Conservation (phyloP, 2,888 invertebrate species). For the Ashinkailepas kermadecensis region DNA sequence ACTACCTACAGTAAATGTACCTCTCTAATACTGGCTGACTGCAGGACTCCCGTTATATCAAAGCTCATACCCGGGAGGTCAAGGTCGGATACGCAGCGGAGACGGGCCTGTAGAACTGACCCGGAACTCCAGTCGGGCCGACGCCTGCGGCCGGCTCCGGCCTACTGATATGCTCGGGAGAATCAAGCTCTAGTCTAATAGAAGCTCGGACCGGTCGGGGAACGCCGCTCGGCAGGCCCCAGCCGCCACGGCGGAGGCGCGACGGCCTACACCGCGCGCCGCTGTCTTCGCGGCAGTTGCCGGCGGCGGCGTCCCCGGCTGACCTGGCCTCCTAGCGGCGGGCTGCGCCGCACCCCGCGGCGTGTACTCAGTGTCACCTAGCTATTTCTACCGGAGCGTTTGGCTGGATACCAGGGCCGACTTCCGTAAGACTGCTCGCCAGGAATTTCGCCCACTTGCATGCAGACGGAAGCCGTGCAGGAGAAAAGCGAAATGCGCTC, state of each 20-base stretch:
- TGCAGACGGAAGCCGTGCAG: too few species aligned
- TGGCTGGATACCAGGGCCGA: neutral
- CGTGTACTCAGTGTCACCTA: neutral
- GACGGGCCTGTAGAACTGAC: neutral
- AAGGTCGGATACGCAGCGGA: neutral
- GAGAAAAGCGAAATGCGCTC: too few species aligned
- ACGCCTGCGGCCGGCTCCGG: neutral
- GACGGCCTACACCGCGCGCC: too few species aligned
- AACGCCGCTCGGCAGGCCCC: too few species aligned
- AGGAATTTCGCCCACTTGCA: too few species aligned
- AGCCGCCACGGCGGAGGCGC: too few species aligned
- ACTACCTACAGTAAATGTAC: neutral
- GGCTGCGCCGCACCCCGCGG: neutral
- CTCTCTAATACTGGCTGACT: neutral
- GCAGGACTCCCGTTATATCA: neutral
- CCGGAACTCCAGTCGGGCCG: neutral
- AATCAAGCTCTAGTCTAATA: conserved; percentile 18
- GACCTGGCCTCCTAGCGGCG: neutral
- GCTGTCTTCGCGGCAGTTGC: neutral
- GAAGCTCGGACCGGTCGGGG: neutral
- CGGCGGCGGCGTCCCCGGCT: neutral
- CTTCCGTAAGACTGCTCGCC: too few species aligned
- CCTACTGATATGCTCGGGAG: conserved; percentile 19
- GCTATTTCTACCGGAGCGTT: neutral
- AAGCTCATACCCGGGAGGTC: neutral